A percentile compares a stretch with the other conserved stretches of the same genome.
Conservation (phyloP, 2,888 invertebrate genomes). For the Diadegma fenestrale region DNA sequence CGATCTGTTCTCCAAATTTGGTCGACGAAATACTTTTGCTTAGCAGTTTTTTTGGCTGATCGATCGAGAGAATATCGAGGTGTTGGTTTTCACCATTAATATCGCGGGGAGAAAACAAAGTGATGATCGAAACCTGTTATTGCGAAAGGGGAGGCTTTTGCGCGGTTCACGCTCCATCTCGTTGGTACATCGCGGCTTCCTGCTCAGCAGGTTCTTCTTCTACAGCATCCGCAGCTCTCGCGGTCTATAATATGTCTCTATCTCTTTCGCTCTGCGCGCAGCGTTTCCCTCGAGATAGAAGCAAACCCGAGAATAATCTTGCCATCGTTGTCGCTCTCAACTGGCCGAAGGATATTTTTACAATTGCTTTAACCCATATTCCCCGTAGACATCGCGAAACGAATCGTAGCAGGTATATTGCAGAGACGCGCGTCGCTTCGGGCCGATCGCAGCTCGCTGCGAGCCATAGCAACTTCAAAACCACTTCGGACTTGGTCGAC, state of each 20-base stretch:
- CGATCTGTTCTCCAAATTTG: neutral
- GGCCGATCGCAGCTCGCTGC: constrained; percentile 51
- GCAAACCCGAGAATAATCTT: neutral
- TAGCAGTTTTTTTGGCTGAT: neutral
- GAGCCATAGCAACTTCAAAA: constrained; percentile 48
- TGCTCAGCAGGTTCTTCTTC: constrained; percentile 65
- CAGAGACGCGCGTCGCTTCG: constrained; percentile 47
- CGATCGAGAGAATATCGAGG: constrained; percentile 23
- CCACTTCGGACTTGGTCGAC: constrained; percentile 66
- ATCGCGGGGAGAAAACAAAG: constrained; percentile 34
- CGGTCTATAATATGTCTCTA: constrained; percentile 20
- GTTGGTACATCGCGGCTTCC: constrained; percentile 55
- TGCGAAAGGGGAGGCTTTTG: constrained; percentile 37
- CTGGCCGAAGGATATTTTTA: constrained; percentile 61
- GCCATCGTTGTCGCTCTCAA: constrained; percentile 46
- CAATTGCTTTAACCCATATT: constrained; percentile 69
- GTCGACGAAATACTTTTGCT: neutral
- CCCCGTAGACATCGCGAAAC: constrained; percentile 67
- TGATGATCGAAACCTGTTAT: constrained; percentile 53
- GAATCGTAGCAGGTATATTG: constrained; percentile 59
- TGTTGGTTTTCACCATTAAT: constrained; percentile 23
- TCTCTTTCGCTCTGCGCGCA: constrained; percentile 18
- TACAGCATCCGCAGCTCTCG: constrained; percentile 31
- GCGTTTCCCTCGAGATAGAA: too few relatives aligned
- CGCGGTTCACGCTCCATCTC: constrained; percentile 48